A percentile compares a stretch with the other conserved stretches of the same genome.
phyloP scores from a whole-genome alignment of 1,140 invertebrate genomes.

The roundworm (Caenorhabditis elegans) region DNA sequence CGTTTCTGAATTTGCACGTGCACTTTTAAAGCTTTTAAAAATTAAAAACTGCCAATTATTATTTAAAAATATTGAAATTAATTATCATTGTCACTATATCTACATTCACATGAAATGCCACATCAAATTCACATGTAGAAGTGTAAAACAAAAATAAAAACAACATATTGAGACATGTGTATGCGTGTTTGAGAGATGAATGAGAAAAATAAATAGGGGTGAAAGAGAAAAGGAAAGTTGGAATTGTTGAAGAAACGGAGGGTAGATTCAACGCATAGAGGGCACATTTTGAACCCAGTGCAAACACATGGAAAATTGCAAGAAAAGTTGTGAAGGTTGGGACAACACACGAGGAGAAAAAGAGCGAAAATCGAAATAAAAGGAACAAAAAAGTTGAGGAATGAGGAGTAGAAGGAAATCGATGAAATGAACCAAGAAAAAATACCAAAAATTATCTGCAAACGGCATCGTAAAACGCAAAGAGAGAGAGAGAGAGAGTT shows the following conservation, averaged over 20 bases:
- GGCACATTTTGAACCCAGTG: constrained; percentile 22
- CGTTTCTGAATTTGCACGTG: too few species aligned
- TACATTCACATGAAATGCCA: too few species aligned
- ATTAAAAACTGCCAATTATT: too few species aligned
- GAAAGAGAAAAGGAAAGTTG: not conserved
- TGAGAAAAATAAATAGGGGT: not conserved
- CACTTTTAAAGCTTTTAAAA: too few species aligned
- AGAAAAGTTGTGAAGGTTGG: not conserved
- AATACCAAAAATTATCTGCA: not conserved
- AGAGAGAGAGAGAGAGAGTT: not conserved
- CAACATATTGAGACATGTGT: not conserved
- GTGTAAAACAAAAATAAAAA: not conserved
- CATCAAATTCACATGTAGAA: not conserved
- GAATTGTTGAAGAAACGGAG: too few species aligned
- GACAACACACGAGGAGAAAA: not conserved
- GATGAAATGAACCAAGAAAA: not conserved
- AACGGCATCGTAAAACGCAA: too few species aligned
- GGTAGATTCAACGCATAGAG: not conserved
- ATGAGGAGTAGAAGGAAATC: not conserved
- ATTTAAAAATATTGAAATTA: too few species aligned
- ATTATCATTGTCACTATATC: too few species aligned
- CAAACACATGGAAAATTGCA: not conserved
- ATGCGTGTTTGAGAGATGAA: not conserved
- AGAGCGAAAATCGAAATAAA: constrained; percentile 2
- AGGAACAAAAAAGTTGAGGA: too few species aligned